Evolutionary conservation across 2,113 vertebrate genomes (phyloP), one percentile per base, ranked within the genome.

Genomic region (Nesogale talazaci): DNA sequence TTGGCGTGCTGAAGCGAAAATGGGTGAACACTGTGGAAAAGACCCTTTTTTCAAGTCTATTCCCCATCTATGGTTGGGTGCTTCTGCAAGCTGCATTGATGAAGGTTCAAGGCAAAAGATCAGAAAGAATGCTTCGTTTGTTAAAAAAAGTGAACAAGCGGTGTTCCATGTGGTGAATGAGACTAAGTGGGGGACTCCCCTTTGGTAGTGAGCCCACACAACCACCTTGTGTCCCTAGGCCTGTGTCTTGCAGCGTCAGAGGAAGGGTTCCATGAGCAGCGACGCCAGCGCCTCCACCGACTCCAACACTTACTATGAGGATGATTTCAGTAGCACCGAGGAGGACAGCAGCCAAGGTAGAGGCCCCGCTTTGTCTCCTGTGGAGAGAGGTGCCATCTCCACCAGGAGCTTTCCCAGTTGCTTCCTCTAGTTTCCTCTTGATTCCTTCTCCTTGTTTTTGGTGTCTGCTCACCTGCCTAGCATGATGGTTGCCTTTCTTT

Each of bases 321-420:
- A 99, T 89, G 99, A 99, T 88, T 99, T 99, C 96, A 99, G 99
- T 97, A 99, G 99, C 95, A 99, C 99, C 0, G 99, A 99, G 98
- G 99, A 99, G 97, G 99, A 99, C 96, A 99, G 99, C 98, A 99
- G 99, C 97, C 99, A 99, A 98, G 99, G 99, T 99, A 98, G 78
- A 7, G 74, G 8, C 52, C 6, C 2, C 22, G 56, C n/a, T 69
- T n/a, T 42, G 3, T 40, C 6, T 63, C 0, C 65, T 74, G 38
- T 5, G 11, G 56, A 82, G 87, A 12, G 7, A 20, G 57, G 57
- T 2, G 11, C 38, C 16, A n/a, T 4, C 67, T 5, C 5, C 46
- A 7, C 2, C 34, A 17, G 78, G 7, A 22, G 2, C 2, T 6
- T 40, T 34, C 83, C 78, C 38, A 16, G 19, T 20, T 9, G 42